Conservation (phyloP, 2,888 invertebrate genomes). For the Mamestra brassicae region DNA sequence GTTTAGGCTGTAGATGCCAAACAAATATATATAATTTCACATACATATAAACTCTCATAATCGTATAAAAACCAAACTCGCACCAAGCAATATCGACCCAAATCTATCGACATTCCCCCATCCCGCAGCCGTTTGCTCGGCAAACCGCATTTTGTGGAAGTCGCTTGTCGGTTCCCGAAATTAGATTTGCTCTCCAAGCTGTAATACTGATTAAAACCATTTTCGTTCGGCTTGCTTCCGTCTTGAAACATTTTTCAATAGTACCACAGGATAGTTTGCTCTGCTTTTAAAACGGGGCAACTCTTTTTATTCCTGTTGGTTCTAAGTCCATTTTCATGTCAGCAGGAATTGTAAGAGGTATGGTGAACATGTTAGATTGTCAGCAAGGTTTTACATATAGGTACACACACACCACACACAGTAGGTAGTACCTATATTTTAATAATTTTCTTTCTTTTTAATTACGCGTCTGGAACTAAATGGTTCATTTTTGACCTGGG, state of each 20-base stretch:
- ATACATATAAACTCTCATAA: no score
- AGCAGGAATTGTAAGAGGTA: not conserved
- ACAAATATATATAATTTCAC: no score
- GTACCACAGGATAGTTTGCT: conserved; percentile 20
- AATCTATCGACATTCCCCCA: conserved; percentile 50
- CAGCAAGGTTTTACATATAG: not conserved
- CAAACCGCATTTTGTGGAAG: conserved; percentile 84
- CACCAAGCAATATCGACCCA: not conserved
- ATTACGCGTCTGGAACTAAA: no score
- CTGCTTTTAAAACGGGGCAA: conserved; percentile 31
- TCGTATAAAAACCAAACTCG: no score
- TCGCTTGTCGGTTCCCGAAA: conserved; percentile 80
- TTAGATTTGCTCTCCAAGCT: conserved; percentile 85
- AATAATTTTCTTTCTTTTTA: no score
- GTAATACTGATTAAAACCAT: conserved; percentile 83
- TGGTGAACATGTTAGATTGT: no score
- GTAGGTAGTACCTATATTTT: no score
- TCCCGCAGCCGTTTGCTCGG: conserved; percentile 74
- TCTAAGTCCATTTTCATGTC: not conserved
- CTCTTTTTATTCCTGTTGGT: not conserved
- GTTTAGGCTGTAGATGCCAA: no score
- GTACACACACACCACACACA: no score
- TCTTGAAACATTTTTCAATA: conserved; percentile 61
- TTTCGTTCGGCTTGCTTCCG: conserved; percentile 64
- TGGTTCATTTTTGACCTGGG: no score